phyloP scores from a whole-genome alignment of 2,888 invertebrate genomes.

The Elegia similella region DNA sequence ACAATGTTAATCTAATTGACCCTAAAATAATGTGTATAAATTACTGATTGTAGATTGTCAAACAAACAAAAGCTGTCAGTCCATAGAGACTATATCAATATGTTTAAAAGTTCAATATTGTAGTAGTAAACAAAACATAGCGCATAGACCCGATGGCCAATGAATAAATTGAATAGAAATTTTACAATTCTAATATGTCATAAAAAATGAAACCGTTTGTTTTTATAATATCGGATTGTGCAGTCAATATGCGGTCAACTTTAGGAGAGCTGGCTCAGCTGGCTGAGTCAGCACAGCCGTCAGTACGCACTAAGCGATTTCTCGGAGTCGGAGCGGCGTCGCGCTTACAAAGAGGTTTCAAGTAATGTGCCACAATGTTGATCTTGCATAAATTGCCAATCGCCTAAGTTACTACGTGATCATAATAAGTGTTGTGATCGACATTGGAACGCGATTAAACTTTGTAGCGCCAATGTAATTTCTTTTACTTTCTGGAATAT shows the following conservation, averaged over 20 bases:
- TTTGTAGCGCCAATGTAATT: not conserved
- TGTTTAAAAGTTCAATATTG: no score
- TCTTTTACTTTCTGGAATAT: not conserved
- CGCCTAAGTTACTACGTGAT: not conserved
- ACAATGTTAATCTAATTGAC: no score
- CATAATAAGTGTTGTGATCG: not conserved
- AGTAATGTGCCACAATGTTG: not conserved
- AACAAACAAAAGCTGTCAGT: no score
- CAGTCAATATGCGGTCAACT: not conserved
- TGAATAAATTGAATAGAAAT: no score
- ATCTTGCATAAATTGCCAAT: slow-evolving; percentile 6
- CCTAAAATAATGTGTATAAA: no score
- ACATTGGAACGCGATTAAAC: not conserved
- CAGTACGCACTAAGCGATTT: slow-evolving; percentile 24
- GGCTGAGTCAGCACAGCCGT: slow-evolving; percentile 45
- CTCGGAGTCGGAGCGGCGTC: slow-evolving; percentile 16
- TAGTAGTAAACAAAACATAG: no score
- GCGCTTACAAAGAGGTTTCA: slow-evolving; percentile 9
- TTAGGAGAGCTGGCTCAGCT: slow-evolving; percentile 40
- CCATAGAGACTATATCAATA: no score
- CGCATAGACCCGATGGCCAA: no score
- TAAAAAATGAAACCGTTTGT: not conserved
- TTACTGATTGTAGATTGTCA: no score
- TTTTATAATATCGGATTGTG: not conserved
- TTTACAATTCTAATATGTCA: no score